phyloP scores from a whole-genome alignment of 2,888 invertebrate species.

The Andrena hattorfiana region DNA sequence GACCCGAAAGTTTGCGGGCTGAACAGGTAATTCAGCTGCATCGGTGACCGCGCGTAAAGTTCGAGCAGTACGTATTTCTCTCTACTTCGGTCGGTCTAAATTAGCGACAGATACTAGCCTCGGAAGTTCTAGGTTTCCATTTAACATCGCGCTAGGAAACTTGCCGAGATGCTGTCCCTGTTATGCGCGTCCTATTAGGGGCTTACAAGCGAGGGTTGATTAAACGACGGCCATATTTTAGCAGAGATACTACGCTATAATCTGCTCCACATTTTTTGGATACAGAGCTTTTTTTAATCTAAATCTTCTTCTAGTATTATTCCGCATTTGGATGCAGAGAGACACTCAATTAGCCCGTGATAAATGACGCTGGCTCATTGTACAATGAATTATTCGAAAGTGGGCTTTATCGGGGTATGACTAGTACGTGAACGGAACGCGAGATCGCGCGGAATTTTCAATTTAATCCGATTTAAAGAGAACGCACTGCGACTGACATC shows the following conservation, averaged over 20 bases:
- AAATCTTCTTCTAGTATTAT: slow-evolving; percentile 22
- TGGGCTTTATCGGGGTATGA: slow-evolving; percentile 8
- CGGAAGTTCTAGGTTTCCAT: slow-evolving; percentile 31
- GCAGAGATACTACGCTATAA: background rate
- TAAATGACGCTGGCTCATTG: slow-evolving; percentile 9
- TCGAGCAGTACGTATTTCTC: slow-evolving; percentile 22
- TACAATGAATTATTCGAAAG: slow-evolving; percentile 20
- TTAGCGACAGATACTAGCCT: slow-evolving; percentile 37
- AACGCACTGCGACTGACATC: slow-evolving; percentile 38
- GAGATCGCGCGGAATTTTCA: slow-evolving; percentile 32
- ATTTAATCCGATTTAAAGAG: slow-evolving; percentile 54
- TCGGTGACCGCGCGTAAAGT: slow-evolving; percentile 31
- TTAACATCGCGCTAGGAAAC: slow-evolving; percentile 27
- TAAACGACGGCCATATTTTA: slow-evolving; percentile 31
- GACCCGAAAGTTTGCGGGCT: slow-evolving; percentile 9
- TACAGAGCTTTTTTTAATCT: background rate
- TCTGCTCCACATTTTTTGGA: background rate
- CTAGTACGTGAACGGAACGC: slow-evolving; percentile 16
- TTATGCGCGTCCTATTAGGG: slow-evolving; percentile 13
- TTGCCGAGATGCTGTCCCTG: slow-evolving; percentile 5
- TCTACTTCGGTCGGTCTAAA: slow-evolving; percentile 25
- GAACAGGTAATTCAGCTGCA: slow-evolving; percentile 22
- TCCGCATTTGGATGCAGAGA: background rate
- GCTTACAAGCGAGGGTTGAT: slow-evolving; percentile 32
- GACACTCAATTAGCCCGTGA: slow-evolving; percentile 18